These are phyloP conservation scores for honey bee (Apis mellifera) DNA, from an alignment of 1,140 invertebrate genomes.

Conservation along the genomic window DNA sequence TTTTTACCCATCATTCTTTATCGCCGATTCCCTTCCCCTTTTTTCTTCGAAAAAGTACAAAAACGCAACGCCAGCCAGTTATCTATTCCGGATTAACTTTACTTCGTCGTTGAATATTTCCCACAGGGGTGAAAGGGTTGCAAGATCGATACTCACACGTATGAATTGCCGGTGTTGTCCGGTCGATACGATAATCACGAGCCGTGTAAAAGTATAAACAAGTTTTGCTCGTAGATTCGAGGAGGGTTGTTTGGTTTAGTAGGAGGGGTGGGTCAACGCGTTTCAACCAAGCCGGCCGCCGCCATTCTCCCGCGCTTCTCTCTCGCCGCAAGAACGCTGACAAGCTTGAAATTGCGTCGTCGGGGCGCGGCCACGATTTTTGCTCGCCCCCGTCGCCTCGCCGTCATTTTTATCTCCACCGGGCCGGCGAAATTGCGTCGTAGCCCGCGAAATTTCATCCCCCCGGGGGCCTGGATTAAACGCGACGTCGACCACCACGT, in stretches of 20 bases:
- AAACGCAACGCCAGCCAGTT: slow-evolving; percentile 3
- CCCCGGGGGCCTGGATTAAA: not conserved
- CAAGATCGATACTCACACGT: slow-evolving; percentile 58
- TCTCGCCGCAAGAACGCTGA: slow-evolving; percentile 18
- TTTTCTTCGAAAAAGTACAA: too few species aligned
- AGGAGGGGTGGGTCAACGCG: slow-evolving; percentile 22
- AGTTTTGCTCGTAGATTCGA: slow-evolving; percentile 35
- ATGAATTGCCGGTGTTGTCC: slow-evolving; percentile 56
- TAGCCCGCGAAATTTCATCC: not conserved
- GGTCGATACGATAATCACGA: slow-evolving; percentile 68
- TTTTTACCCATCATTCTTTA: not conserved
- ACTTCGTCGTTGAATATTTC: slow-evolving; percentile 69
- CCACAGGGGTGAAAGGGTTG: slow-evolving; percentile 64
- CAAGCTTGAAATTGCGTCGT: slow-evolving; percentile 26
- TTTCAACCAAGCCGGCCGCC: too few species aligned
- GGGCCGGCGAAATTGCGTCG: slow-evolving; percentile 1
- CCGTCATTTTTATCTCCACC: slow-evolving; percentile 31
- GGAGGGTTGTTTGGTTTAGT: slow-evolving; percentile 6
- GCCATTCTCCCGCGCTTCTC: slow-evolving; percentile 38
- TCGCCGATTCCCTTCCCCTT: not conserved
- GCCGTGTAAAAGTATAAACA: slow-evolving; percentile 64
- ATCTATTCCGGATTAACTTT: slow-evolving; percentile 65
- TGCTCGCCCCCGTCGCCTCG: not conserved
- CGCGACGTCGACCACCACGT: not conserved
- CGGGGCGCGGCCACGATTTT: slow-evolving; percentile 15